Base-by-base conservation (phyloP, 2,888 invertebrate species). In the Adelognathus sp. region DNA sequence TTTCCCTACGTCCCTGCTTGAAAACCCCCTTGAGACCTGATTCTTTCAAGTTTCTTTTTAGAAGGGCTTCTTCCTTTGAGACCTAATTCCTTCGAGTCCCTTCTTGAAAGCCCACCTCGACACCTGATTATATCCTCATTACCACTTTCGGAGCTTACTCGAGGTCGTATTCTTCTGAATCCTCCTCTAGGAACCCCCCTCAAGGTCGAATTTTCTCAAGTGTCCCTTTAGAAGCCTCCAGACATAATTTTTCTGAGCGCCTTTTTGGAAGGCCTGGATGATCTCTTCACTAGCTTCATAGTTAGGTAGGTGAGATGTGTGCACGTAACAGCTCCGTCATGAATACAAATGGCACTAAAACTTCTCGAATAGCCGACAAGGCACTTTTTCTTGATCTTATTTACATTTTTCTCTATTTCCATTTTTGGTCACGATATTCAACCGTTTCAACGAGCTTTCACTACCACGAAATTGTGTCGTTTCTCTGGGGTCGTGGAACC, bases 261-360 rank as follows among this genome's bases (percentile, higher is more conserved):
- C n/a, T 52, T 21, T 11, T 5, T 14, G 6, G n/a, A 14, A 18
- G n/a, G 9, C 14, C 7, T 14, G 29, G n/a, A n/a, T 16, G 7
- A 14, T 54, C n/a, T 29, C n/a, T 36, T 50, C 33, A 2, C 33
- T 44, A n/a, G 14, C 14, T 31, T 16, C n/a, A 16, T 33, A 36
- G 33, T 46, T 66, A 46, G 50, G 36, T 54, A 21, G 50, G 36
- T 54, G 29, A 63, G 54, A 61, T 31, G 36, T 66, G 44, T 63
- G 41, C 39, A 27, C 21, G 27, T 11, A 41, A 11, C 9, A 81
- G 78, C 79, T 80, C 67, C 60, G 81, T 81, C 85, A 85, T 87
- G 86, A 88, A 88, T 88, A 88, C 85, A 85, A 87, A 87, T 86
- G 85, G 84, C 87, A 85, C 82, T 85, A 84, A 87, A 88, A 87